Conservation (phyloP, 2,113 vertebrate species). For the Tragulus kanchil region DNA sequence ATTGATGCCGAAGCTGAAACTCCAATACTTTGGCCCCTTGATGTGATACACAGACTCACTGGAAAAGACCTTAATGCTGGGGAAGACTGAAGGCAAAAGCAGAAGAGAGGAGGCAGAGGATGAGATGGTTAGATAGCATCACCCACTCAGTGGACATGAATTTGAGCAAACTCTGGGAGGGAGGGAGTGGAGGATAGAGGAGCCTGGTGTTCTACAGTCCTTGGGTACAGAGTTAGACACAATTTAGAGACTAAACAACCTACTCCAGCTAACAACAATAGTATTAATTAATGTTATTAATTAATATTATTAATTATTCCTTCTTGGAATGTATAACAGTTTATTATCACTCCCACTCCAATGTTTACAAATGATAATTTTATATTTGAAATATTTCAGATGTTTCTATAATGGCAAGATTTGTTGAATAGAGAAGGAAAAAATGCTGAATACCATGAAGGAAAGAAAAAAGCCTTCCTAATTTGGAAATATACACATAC, state of each 20-base stretch:
- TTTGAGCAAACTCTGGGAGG: neutral
- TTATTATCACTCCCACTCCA: neutral
- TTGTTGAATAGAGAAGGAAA: neutral
- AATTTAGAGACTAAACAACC: neutral
- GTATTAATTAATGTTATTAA: neutral
- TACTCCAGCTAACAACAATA: neutral
- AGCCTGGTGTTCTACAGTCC: neutral
- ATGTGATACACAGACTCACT: neutral
- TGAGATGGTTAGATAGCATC: neutral
- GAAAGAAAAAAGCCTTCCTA: neutral
- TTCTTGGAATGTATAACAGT: neutral
- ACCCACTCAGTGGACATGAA: neutral
- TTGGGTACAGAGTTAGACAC: accelerated
- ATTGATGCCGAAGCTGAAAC: neutral
- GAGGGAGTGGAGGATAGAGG: neutral
- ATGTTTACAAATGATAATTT: neutral
- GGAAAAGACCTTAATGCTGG: neutral
- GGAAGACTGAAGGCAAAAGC: neutral
- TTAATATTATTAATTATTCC: neutral
- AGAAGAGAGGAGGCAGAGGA: neutral
- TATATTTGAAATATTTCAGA: neutral
- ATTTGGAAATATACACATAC: neutral
- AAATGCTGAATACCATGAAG: neutral
- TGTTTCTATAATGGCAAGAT: neutral
- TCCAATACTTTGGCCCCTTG: neutral